These are phyloP conservation scores for Platycheirus albimanus DNA, from an alignment of 2,888 invertebrate genomes.

Conservation along the genomic window DNA sequence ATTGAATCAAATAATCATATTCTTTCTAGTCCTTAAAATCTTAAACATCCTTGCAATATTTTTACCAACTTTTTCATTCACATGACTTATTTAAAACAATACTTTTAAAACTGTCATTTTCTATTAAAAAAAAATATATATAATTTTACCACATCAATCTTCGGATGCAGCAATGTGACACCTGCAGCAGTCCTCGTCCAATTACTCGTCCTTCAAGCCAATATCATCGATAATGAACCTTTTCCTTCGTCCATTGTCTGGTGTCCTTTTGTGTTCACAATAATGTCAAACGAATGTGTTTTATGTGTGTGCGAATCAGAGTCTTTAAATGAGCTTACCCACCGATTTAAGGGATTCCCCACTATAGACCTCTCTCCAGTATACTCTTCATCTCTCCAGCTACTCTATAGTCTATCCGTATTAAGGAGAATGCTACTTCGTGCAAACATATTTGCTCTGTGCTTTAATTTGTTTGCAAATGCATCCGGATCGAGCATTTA, in stretches of 20 bases:
- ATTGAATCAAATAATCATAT: no score
- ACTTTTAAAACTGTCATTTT: no score
- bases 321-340: slow-evolving; percentile 67
- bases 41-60: no score
- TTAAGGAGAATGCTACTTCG: slow-evolving; percentile 34
- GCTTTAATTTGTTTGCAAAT: slow-evolving; percentile 74
- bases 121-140: no score
- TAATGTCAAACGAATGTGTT: slow-evolving; percentile 61
- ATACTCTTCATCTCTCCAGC: not conserved
- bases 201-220: slow-evolving; percentile 10
- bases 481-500: slow-evolving; percentile 74
- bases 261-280: slow-evolving; percentile 43
- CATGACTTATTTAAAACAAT: no score
- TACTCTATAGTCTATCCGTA: not conserved
- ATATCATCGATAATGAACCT: slow-evolving; percentile 53
- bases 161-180: slow-evolving; percentile 3
- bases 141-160: not conserved
- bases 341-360: slow-evolving; percentile 65
- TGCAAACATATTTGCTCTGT: slow-evolving; percentile 70
- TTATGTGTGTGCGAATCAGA: slow-evolving; percentile 49
- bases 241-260: slow-evolving; percentile 33
- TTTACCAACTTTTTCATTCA: no score
- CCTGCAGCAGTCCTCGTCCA: not conserved
- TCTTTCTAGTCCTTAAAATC: no score
- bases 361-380: not conserved